Evolutionary conservation across 1,140 invertebrate genomes (phyloP), one percentile per base, ranked within the genome.

Genomic region (Neodiprion lecontei): DNA sequence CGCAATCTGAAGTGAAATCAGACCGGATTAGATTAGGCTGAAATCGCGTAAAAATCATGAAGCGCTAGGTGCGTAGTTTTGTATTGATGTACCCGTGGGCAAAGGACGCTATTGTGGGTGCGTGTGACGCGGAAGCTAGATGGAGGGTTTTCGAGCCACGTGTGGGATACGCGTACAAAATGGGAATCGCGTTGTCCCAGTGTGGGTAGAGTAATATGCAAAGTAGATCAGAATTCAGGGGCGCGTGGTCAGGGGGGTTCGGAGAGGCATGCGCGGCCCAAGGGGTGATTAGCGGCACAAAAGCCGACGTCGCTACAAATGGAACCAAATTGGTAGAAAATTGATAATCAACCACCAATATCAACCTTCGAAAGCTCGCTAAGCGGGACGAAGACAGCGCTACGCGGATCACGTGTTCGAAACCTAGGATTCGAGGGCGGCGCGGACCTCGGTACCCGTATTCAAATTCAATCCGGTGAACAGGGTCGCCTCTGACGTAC

Each of bases 281-380:
- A 50, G 70, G 48, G 70, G 40, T 50, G 70, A 67, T 68, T 74
- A 87, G 85, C 81, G 81, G 83, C 81, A 88, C 86, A 88, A 88
- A 88, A 88, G 86, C 85, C 79, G 77, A 78, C 79, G 83, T 83
- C 80, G 81, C 81, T 88, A 87, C 85, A 87, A 88, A 85, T 88
- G 84, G 83, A 86, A 81, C 84, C 85, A 87, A 88, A 88, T 87
- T 88, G 86, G 86, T 86, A 87, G 86, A 87, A 87, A 88, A 87
- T 88, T 87, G 86, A 87, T 87, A 87, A 88, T 88, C 85, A 84
- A 84, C 82, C 80, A 78, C 83, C 83, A 82, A 85, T 84, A 83
- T 85, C 79, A 83, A 82, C 80, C 78, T 82, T 79, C 78, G 53
- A 61, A 61, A 61, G 53, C 53, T 14, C n/a, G n/a, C 53, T 17